A percentile compares a stretch with the other conserved stretches of the same genome.
These are phyloP conservation scores for Nineta flava DNA, from an alignment of 2,888 invertebrate genomes.

Conservation along the genomic window DNA sequence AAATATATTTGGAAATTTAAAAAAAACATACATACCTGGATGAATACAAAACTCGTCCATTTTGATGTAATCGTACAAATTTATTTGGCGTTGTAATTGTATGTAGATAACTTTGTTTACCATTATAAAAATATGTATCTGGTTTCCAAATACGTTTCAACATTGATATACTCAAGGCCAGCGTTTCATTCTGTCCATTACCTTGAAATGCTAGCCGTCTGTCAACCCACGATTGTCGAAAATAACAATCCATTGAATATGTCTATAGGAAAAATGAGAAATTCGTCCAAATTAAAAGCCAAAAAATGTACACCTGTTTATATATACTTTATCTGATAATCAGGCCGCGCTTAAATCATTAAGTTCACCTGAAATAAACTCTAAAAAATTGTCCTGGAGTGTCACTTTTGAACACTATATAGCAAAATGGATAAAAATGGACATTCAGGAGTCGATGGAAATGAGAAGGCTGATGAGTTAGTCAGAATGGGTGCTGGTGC, in stretches of 20 bases:
- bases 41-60: conserved; percentile 59
- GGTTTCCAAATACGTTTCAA: conserved; percentile 72
- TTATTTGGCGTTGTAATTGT: conserved; percentile 76
- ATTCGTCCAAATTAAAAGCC: too few species aligned
- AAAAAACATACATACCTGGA: conserved; percentile 45
- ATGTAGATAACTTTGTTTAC: conserved; percentile 67
- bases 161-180: conserved; percentile 66
- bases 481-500: too few species aligned
- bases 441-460: too few species aligned
- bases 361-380: too few species aligned
- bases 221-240: conserved; percentile 74
- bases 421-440: too few species aligned
- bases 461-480: too few species aligned
- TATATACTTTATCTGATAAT: too few species aligned
- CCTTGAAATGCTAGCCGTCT: conserved; percentile 52
- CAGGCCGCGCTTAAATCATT: too few species aligned
- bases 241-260: conserved; percentile 77
- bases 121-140: conserved; percentile 73
- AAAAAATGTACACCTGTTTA: too few species aligned
- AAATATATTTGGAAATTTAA: too few species aligned
- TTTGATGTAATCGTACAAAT: conserved; percentile 58
- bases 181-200: conserved; percentile 32
- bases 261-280: conserved; percentile 35
- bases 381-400: too few species aligned
- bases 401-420: too few species aligned